A percentile compares a stretch with the other conserved stretches of the same genome.
Conservation (phyloP, 2,888 invertebrate species). For the Platycheirus albimanus region DNA sequence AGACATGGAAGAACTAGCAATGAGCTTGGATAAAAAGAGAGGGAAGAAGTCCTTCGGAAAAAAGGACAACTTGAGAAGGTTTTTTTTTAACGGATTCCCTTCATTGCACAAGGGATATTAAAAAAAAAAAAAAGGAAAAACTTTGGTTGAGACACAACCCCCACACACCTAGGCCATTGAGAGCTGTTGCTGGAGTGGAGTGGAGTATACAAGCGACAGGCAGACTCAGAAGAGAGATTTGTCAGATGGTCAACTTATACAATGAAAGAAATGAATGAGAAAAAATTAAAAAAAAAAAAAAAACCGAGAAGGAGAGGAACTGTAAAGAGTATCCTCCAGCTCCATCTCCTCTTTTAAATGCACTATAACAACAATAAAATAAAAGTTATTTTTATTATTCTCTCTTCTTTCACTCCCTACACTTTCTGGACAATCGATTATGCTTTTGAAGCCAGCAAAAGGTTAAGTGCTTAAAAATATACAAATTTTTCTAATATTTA, state of each 20-base stretch:
- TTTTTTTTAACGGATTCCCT: conserved; percentile 69
- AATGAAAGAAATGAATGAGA: conserved; percentile 70
- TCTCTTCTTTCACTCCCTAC: conserved; percentile 17
- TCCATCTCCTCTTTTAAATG: conserved; percentile 46
- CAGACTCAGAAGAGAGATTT: conserved; percentile 73
- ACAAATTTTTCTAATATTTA: background rate
- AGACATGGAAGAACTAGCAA: conserved; percentile 37
- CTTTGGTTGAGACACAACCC: conserved; percentile 58
- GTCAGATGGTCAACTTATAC: conserved; percentile 74
- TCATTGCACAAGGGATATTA: conserved; percentile 71
- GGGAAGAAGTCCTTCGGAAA: conserved; percentile 22
- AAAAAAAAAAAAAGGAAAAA: conserved; percentile 58
- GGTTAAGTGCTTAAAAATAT: conserved; percentile 52
- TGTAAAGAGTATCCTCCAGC: too few species aligned
- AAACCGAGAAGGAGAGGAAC: conserved; percentile 46
- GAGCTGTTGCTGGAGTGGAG: conserved; percentile 35
- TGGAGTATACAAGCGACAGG: conserved; percentile 70
- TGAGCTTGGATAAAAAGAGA: conserved; percentile 48
- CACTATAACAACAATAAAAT: conserved; percentile 59
- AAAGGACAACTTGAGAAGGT: conserved; percentile 65
- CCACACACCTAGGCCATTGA: conserved; percentile 50
- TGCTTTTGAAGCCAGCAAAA: conserved; percentile 39
- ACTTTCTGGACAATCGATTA: conserved; percentile 64
- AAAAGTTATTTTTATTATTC: conserved; percentile 41
- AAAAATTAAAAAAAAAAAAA: conserved; percentile 27